Base-by-base conservation (phyloP, 2,113 vertebrate species). In the Oceanodroma tethys region DNA sequence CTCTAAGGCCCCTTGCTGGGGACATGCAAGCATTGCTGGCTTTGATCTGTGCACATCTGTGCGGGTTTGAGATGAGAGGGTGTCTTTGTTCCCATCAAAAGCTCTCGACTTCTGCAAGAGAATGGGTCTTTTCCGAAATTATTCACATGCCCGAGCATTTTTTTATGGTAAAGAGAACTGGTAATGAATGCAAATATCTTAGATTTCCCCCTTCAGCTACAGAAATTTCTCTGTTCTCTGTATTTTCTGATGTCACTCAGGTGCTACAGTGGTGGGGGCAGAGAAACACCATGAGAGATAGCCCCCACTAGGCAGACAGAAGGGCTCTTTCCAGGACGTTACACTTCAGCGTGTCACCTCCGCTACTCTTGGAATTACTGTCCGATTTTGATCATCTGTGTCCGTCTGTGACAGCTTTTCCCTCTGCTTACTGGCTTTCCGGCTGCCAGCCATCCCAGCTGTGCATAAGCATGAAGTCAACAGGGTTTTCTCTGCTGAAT, bases 321-420 rank as follows among this genome's bases (percentile, higher is more conserved):
- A 94, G 91, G 95, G 48, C 76, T 80, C 81, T 95, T 97, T 95
- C 94, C 91, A 93, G 72, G 81, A 92, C 88, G 90, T 90, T 90
- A 86, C 92, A 76, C 70, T 93, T 55, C 66, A 95, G 11, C 4
- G 2, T 67, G 52, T 82, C 91, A 93, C 91, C 94, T 95, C 91
- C 87, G 68, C 95, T 60, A 16, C 91, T 89, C 76, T 6, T 52
- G 71, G 65, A 96, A 79, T 95, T 81, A 3, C 82, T 87, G 86
- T 60, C 88, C 38, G 5, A 22, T 68, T 86, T 42, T 83, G 80
- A 79, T 85, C 94, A 87, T 67, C 82, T 30, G 25, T 97, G 93
- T 89, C 95, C 36, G 0, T 65, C 81, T 34, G 62, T 95, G 94
- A 94, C 94, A 94, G 94, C 83, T 92, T 91, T 86, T 87, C 58